Percentiles rank a stretch among this genome's conserved stretches.
Conservation (phyloP, 92 coral and sea anemone genomes). For the Blastomussa wellsi region DNA sequence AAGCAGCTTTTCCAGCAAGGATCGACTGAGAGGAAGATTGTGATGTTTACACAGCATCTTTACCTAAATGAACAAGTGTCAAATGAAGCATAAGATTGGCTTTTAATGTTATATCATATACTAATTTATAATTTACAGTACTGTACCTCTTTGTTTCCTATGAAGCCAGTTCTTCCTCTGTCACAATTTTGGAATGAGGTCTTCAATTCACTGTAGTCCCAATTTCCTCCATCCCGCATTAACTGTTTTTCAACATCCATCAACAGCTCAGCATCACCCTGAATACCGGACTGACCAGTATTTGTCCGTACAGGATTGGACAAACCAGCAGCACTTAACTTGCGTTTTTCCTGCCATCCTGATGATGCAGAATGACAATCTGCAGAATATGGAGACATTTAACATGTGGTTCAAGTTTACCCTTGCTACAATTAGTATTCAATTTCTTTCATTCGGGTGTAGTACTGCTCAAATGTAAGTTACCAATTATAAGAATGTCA, state of each 20-base stretch:
- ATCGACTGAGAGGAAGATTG: slow-evolving; percentile 53
- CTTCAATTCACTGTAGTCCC: slow-evolving; percentile 50
- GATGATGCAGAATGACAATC: slow-evolving; percentile 16
- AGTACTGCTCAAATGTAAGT: no score
- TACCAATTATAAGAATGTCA: no score
- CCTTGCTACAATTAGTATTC: no score
- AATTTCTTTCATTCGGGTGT: no score
- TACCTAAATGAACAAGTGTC: slow-evolving; percentile 42
- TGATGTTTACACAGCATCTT: slow-evolving; percentile 64
- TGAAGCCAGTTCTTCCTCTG: slow-evolving; percentile 55
- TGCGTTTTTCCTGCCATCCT: slow-evolving; percentile 19
- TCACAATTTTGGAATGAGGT: slow-evolving; percentile 60
- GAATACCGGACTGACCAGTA: background rate
- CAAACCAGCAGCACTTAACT: slow-evolving; percentile 28
- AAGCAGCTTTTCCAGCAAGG: slow-evolving; percentile 63
- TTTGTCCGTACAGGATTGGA: slow-evolving; percentile 32
- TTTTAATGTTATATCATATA: background rate
- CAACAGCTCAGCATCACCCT: slow-evolving; percentile 42
- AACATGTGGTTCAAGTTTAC: no score
- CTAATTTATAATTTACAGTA: background rate
- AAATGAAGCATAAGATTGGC: background rate
- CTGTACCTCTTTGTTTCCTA: slow-evolving; percentile 60
- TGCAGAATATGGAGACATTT: background rate
- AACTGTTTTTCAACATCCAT: slow-evolving; percentile 61
- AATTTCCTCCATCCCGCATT: slow-evolving; percentile 20